These are phyloP conservation scores for Plectus sambesii DNA, from an alignment of 1,140 invertebrate species.

Conservation along the genomic window DNA sequence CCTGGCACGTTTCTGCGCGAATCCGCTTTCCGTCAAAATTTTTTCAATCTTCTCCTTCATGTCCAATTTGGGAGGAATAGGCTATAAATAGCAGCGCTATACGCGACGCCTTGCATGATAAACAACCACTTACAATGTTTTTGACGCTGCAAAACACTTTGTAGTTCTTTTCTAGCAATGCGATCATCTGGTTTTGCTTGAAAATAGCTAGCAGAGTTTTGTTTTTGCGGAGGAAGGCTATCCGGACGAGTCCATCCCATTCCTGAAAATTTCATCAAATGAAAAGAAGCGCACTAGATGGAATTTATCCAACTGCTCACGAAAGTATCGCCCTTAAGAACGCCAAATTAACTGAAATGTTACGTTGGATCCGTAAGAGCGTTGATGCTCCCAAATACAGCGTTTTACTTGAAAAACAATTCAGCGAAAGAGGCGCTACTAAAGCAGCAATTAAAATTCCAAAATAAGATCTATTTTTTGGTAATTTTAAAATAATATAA, in stretches of 20 bases:
- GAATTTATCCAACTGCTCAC: too few species aligned
- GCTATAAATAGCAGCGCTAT: conserved; percentile 53
- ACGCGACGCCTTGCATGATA: neutral
- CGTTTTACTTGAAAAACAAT: too few species aligned
- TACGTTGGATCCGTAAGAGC: too few species aligned
- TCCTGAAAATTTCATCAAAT: too few species aligned
- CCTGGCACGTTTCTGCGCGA: conserved; percentile 69
- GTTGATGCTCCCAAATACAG: too few species aligned
- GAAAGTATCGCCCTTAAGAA: too few species aligned
- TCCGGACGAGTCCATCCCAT: conserved; percentile 91
- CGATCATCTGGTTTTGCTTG: conserved; percentile 67
- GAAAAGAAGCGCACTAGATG: too few species aligned
- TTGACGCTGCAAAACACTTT: conserved; percentile 70
- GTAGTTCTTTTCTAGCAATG: conserved; percentile 82
- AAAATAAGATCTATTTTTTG: too few species aligned
- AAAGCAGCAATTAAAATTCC: too few species aligned
- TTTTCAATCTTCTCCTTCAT: conserved; percentile 70
- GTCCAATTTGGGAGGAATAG: conserved; percentile 65
- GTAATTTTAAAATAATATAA: too few species aligned
- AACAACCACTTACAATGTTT: conserved; percentile 61
- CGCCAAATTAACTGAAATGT: too few species aligned
- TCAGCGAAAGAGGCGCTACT: too few species aligned
- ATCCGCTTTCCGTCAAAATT: conserved; percentile 57
- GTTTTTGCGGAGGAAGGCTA: conserved; percentile 88
- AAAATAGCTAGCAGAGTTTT: conserved; percentile 76